A percentile compares a stretch with the other conserved stretches of the same genome.
Evolutionary conservation across 2,113 vertebrate species (phyloP).

Genomic region (Sinocyclocheilus anophthalmus): DNA sequence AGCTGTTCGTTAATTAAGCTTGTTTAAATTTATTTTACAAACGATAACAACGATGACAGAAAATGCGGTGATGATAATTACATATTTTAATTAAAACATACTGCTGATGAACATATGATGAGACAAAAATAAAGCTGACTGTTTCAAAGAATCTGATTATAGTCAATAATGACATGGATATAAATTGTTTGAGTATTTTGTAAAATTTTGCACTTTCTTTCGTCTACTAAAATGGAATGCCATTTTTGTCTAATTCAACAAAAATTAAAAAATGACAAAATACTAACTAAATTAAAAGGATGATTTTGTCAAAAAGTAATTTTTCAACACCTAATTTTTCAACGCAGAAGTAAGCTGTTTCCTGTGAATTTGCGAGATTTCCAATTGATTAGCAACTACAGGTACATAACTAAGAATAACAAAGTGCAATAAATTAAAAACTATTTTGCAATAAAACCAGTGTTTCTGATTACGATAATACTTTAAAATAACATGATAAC

Average conservation of each 20-base stretch:
- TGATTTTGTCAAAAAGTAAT: too few species aligned
- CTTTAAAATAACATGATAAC: too few species aligned
- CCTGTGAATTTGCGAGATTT: background rate
- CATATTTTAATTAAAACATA: background rate
- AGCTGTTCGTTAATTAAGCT: background rate
- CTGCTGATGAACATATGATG: background rate
- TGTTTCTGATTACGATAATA: background rate
- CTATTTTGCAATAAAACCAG: background rate
- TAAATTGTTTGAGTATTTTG: background rate
- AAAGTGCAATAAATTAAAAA: background rate
- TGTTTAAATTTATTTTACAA: background rate
- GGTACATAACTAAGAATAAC: background rate
- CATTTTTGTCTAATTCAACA: background rate
- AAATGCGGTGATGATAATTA: background rate
- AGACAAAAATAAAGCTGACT: background rate
- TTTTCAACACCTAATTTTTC: too few species aligned
- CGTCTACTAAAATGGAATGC: background rate
- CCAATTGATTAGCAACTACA: background rate
- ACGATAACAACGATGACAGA: background rate
- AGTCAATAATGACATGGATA: background rate
- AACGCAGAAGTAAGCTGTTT: background rate
- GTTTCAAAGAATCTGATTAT: background rate
- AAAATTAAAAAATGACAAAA: background rate
- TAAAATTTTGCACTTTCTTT: too few species aligned
- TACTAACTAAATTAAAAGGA: background rate